These are phyloP conservation scores for Sinohyriopsis cumingii DNA, from an alignment of 2,888 invertebrate species.

Conservation along the genomic window DNA sequence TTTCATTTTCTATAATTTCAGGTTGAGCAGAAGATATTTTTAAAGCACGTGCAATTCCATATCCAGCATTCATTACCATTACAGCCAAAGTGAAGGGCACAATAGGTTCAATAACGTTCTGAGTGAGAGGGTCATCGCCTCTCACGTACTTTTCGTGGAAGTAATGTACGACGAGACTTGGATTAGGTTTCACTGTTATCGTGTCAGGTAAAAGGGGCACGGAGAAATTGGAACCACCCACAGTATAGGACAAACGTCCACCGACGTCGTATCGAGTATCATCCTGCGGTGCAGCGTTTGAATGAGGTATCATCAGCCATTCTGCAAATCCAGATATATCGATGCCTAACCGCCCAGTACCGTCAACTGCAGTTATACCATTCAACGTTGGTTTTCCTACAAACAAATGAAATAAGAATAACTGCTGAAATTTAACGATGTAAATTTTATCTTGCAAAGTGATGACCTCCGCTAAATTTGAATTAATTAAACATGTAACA, in stretches of 20 bases:
- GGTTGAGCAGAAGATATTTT: slow-evolving; percentile 54
- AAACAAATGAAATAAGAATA: slow-evolving; percentile 1
- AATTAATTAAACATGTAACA: too few species aligned
- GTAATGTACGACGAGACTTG: slow-evolving; percentile 47
- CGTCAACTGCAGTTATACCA: slow-evolving; percentile 43
- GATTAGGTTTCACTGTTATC: slow-evolving; percentile 54
- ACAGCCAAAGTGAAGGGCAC: slow-evolving; percentile 51
- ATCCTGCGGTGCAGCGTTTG: slow-evolving; percentile 40
- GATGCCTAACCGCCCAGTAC: slow-evolving; percentile 32
- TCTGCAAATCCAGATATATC: slow-evolving; percentile 33
- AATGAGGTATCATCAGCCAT: slow-evolving; percentile 55
- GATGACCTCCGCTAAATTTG: too few species aligned
- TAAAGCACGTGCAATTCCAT: slow-evolving; percentile 42
- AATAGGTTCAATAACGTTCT: slow-evolving; percentile 32
- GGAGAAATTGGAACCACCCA: slow-evolving; percentile 41
- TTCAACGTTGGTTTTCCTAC: slow-evolving; percentile 35
- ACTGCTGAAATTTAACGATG: neutral
- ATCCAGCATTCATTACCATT: slow-evolving; percentile 42
- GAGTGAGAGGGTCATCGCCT: slow-evolving; percentile 51
- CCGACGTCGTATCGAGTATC: slow-evolving; percentile 48
- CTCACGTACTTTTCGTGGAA: slow-evolving; percentile 54
- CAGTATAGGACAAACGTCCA: slow-evolving; percentile 48
- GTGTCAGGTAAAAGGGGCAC: slow-evolving; percentile 49
- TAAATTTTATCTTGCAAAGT: neutral
- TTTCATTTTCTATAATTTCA: slow-evolving; percentile 56